Base-by-base conservation (phyloP, 2,113 vertebrate genomes). In the Paraplagusia blochii region DNA sequence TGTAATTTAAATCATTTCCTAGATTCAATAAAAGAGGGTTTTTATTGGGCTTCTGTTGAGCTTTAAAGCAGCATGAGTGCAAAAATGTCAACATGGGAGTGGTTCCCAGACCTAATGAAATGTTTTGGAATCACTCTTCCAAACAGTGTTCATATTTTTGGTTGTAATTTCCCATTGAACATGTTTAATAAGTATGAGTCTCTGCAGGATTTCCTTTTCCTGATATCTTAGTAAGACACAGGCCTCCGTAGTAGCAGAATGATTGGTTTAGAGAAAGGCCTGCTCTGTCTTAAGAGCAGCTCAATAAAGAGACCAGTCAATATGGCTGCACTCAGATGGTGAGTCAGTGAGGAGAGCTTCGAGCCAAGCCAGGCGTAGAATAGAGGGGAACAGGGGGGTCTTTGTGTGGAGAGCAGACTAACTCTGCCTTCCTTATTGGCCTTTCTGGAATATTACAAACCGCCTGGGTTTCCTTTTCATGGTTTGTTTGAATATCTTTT, bases 281-380 rank as follows among this genome's bases (percentile, higher is more conserved):
- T 77, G 76, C 59, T 75, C 72, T 52, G 66, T 65, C 74, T 87
- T 74, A 67, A 77, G 72, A 80, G 74, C 34, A 12, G 60, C 81
- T 86, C 79, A 66, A 71, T 85, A 57, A 76, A 64, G 56, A 67
- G 47, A 19, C 40, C 9, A 67, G 80, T 88, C 83, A 82, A 79
- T 85, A 79, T 54, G 69, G 72, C 75, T 68, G 66, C 78, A 74
- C 58, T 78, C 65, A 73, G 63, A 46, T 45, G 6, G 69, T 13
- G 58, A 53, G 55, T 72, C 71, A 60, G 64, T 79, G 66, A 77
- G 80, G 68, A 57, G 63, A 63, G 79, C 60, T 84, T 87, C 80
- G 79, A 77, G 79, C 79, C 76, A 78, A 66, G 65, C 66, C 58
- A 46, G 56, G 72, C 40, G 22, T 18, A 54, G 78, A 80, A 81